These are phyloP conservation scores for Grammomys dolichurus DNA, from an alignment of 2,113 vertebrate genomes.

Conservation along the genomic window DNA sequence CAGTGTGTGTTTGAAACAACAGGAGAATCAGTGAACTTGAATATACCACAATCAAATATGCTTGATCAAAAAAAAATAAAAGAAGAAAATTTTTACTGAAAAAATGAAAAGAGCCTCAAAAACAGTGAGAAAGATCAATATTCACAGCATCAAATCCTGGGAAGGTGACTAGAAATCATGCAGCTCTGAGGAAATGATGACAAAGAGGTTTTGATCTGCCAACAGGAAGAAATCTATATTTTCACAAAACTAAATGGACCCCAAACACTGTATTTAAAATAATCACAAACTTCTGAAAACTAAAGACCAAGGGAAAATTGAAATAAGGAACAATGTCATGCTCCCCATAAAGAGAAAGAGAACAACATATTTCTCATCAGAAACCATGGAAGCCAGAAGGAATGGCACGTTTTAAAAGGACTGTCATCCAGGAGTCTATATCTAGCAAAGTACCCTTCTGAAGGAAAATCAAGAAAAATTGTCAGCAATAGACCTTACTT, in stretches of 20 bases:
- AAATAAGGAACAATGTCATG: neutral
- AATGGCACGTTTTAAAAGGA: conserved; percentile 29
- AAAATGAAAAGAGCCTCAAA: neutral
- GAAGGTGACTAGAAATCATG: neutral
- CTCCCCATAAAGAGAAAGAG: neutral
- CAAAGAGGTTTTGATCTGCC: neutral
- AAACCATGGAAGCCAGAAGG: neutral
- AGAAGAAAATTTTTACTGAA: neutral
- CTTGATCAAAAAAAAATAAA: neutral
- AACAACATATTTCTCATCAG: neutral
- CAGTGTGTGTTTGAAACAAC: neutral
- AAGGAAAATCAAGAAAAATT: conserved; percentile 40
- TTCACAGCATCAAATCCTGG: conserved; percentile 17
- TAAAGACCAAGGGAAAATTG: neutral
- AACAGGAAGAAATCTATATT: neutral
- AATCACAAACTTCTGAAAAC: conserved; percentile 8
- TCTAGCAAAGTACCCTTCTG: conserved; percentile 28
- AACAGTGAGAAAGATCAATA: conserved; percentile 20
- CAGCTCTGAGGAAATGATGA: neutral
- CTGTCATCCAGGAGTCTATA: neutral
- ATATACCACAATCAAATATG: neutral
- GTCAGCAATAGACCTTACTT: neutral
- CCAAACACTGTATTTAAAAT: neutral
- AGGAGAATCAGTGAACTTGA: conserved; percentile 37
- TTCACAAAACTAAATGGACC: conserved; percentile 12